phyloP scores from a whole-genome alignment of 2,113 vertebrate genomes.

The Panthera leo region DNA sequence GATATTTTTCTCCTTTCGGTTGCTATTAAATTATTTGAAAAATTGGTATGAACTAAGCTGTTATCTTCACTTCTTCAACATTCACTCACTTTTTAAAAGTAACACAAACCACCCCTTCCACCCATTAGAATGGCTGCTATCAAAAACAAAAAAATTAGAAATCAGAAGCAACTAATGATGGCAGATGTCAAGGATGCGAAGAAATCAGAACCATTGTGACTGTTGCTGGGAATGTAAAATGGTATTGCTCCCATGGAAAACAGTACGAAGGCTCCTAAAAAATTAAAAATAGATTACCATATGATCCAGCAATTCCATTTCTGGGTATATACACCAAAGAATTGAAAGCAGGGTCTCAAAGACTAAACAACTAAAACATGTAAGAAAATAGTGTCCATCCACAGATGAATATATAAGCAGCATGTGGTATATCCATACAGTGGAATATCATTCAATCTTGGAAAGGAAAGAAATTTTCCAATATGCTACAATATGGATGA shows the following conservation, averaged over 20 bases:
- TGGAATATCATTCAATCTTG: background rate
- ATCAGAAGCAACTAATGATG: background rate
- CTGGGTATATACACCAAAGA: background rate
- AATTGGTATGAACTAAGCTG: background rate
- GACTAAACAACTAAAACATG: background rate
- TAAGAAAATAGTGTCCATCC: background rate
- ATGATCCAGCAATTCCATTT: background rate
- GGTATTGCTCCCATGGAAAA: background rate
- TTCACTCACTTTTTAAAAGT: background rate
- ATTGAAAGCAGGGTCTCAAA: background rate
- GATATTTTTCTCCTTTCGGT: background rate
- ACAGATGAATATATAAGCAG: background rate
- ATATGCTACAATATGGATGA: background rate
- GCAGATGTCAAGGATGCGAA: background rate
- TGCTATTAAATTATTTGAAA: background rate
- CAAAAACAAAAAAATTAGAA: background rate
- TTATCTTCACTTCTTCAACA: background rate
- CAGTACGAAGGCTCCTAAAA: background rate
- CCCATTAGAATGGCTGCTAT: background rate
- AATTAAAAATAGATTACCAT: background rate
- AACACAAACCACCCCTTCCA: background rate
- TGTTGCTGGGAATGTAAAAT: background rate
- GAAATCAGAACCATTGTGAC: background rate
- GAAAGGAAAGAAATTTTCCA: background rate
- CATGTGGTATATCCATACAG: background rate